Conservation (phyloP, 2,113 vertebrate genomes). For the Grus americana region DNA sequence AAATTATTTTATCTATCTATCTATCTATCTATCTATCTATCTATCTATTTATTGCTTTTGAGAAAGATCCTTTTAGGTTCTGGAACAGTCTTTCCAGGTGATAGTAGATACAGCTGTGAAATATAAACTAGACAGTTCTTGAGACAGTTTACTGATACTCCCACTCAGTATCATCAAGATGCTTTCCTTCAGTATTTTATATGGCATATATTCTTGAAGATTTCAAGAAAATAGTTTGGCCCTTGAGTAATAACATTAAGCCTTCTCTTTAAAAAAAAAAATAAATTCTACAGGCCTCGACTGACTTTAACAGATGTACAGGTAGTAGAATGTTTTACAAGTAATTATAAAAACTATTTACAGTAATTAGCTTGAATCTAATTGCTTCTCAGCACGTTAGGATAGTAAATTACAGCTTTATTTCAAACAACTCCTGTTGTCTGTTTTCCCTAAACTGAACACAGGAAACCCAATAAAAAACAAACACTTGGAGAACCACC, state of each 20-base stretch:
- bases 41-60: neutral
- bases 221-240: neutral
- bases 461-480: neutral
- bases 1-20: neutral
- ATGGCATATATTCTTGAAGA: neutral
- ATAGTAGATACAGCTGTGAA: neutral
- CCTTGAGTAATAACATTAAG: neutral
- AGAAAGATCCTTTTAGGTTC: neutral
- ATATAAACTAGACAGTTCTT: neutral
- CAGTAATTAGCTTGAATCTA: conserved; percentile 44
- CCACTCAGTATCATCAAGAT: neutral
- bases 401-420: conserved; percentile 49
- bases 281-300: neutral
- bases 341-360: conserved; percentile 56
- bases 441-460: conserved; percentile 9
- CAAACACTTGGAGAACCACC: neutral
- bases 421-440: conserved; percentile 30
- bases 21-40: too few species aligned
- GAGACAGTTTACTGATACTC: neutral
- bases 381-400: conserved; percentile 54
- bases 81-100: neutral
- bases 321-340: conserved; percentile 40
- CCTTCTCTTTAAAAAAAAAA: neutral
- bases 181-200: neutral
- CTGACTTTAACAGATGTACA: conserved; percentile 34